These are phyloP conservation scores for Zeus faber DNA, from an alignment of 2,113 vertebrate species.

Conservation along the genomic window DNA sequence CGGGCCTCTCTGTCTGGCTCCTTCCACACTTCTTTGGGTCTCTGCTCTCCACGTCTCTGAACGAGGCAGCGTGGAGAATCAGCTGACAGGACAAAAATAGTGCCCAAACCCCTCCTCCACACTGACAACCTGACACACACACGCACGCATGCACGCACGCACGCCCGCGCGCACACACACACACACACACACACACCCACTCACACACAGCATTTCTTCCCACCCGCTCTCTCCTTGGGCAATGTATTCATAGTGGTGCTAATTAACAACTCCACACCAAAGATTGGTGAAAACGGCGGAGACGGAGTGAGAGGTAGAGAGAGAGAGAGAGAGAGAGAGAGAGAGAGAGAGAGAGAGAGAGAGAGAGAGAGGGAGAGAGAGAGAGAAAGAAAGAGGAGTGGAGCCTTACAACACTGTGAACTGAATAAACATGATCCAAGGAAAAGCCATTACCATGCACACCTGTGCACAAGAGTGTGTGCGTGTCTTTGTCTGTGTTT, in stretches of 20 bases:
- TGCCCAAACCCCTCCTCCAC: conserved; percentile 21
- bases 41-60: no score
- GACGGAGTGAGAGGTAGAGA: neutral
- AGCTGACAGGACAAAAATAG: conserved; percentile 61
- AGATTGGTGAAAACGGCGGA: conserved; percentile 28
- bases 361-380: conserved; percentile 12
- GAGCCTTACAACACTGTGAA: conserved; percentile 22
- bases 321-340: neutral
- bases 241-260: conserved; percentile 65
- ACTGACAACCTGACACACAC: neutral
- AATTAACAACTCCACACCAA: conserved; percentile 61
- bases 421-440: conserved; percentile 19
- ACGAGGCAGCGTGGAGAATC: no score
- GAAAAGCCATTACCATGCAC: conserved; percentile 6
- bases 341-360: neutral
- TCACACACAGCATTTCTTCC: conserved; percentile 6
- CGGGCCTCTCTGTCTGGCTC: no score
- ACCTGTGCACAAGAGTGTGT: conserved; percentile 8
- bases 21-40: no score
- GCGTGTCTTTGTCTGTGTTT: neutral
- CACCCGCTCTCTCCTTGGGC: conserved; percentile 33
- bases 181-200: conserved; percentile 1
- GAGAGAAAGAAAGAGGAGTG: conserved; percentile 3
- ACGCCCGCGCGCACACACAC: conserved; percentile 5
- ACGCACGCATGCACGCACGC: neutral